Evolutionary conservation across 2,113 vertebrate species (phyloP).

Genomic region (Perca fluviatilis): DNA sequence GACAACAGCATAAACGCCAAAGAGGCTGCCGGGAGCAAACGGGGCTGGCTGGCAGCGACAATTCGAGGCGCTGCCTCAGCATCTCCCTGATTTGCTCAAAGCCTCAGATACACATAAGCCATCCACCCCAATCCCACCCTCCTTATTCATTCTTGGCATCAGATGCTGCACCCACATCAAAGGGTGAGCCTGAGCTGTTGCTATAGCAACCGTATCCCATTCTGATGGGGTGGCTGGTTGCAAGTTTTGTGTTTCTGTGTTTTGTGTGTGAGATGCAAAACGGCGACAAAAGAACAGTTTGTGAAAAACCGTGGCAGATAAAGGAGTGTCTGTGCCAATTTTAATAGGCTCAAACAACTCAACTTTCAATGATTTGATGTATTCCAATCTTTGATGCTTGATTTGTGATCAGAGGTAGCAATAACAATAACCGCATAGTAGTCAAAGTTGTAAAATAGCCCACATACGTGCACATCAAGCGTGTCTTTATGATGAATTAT

Average conservation of each 20-base stretch:
- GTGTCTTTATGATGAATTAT: no score
- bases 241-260: not conserved
- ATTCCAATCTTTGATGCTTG: no score
- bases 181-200: conserved; percentile 33
- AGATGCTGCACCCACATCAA: conserved; percentile 42
- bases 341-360: not conserved
- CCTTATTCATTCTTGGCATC: conserved; percentile 20
- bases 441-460: no score
- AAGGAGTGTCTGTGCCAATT: not conserved
- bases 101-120: conserved; percentile 10
- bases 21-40: not conserved
- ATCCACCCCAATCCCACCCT: conserved; percentile 25
- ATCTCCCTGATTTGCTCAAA: not conserved
- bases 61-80: conserved; percentile 15
- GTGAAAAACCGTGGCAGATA: not conserved
- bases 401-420: no score
- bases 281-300: not conserved
- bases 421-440: no score
- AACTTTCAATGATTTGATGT: no score
- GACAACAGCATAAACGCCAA: not conserved
- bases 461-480: no score
- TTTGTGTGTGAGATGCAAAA: not conserved
- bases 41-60: not conserved
- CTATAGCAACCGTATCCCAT: conserved; percentile 53
- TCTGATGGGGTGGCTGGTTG: not conserved